Conservation (phyloP, 1,140 invertebrate genomes). For the Chironomus striatipennis region DNA sequence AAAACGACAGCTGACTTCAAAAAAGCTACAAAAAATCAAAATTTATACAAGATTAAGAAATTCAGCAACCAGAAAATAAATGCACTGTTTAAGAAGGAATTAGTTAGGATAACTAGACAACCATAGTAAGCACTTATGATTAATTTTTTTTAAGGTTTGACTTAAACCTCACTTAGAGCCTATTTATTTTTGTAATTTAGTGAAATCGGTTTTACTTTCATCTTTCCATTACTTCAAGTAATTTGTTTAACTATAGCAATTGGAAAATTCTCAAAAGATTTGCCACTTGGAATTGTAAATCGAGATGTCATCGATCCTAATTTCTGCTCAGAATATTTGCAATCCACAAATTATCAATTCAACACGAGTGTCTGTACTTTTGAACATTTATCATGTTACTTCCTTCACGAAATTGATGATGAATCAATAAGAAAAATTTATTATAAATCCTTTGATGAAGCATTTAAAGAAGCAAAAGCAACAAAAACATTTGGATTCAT, state of each 20-base stretch:
- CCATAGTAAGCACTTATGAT: no score
- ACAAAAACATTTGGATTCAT: constrained; percentile 61
- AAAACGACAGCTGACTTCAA: background rate
- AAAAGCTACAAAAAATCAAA: no score
- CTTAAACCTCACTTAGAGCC: no score
- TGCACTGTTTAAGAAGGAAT: constrained; percentile 48
- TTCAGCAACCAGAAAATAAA: constrained; percentile 37
- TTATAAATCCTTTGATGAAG: constrained; percentile 42
- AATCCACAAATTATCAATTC: constrained; percentile 32
- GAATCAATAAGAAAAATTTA: constrained; percentile 34
- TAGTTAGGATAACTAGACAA: constrained; percentile 44
- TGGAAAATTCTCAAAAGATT: constrained; percentile 62
- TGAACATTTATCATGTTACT: constrained; percentile 43
- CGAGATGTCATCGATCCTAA: constrained; percentile 48
- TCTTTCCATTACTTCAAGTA: constrained; percentile 74
- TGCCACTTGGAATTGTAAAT: constrained; percentile 69
- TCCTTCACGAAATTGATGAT: constrained; percentile 40
- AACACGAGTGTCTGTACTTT: constrained; percentile 36
- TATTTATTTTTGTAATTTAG: no score
- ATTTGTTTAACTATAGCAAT: constrained; percentile 70
- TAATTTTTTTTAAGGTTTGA: no score
- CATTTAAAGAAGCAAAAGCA: constrained; percentile 48
- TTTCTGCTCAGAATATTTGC: constrained; percentile 31
- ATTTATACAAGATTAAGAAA: background rate
- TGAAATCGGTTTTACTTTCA: constrained; percentile 48